A percentile compares a stretch with the other conserved stretches of the same genome.
These are phyloP conservation scores for Gambusia holbrooki DNA, from an alignment of 2,113 vertebrate species.

Conservation along the genomic window DNA sequence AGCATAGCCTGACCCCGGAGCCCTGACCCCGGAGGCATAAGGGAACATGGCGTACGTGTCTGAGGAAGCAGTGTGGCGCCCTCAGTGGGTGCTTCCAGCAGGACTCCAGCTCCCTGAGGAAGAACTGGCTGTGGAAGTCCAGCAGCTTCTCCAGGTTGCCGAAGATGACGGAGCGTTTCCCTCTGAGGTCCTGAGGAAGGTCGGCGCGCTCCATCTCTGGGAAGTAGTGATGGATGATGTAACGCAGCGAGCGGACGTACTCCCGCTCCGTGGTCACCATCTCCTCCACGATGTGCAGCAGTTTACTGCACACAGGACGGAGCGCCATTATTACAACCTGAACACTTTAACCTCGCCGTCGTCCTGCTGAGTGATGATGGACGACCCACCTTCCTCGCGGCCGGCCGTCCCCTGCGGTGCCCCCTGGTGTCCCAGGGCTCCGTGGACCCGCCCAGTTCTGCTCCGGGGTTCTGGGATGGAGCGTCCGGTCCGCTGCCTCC, in stretches of 20 bases:
- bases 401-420: not conserved
- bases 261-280: slow-evolving; percentile 94
- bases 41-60: slow-evolving; percentile 82
- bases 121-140: slow-evolving; percentile 94
- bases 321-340: too few relatives aligned
- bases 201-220: slow-evolving; percentile 92
- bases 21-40: too few relatives aligned
- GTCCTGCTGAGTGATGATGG: too few relatives aligned
- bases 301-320: slow-evolving; percentile 75
- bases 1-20: too few relatives aligned
- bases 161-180: slow-evolving; percentile 89
- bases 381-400: slow-evolving; percentile 56
- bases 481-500: slow-evolving; percentile 31
- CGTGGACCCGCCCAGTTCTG: slow-evolving; percentile 14
- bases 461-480: slow-evolving; percentile 38
- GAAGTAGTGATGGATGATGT: slow-evolving; percentile 91
- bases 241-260: slow-evolving; percentile 90
- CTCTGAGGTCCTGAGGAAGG: slow-evolving; percentile 93
- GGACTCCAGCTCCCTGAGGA: slow-evolving; percentile 92
- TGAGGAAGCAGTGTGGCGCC: slow-evolving; percentile 92
- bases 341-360: too few relatives aligned
- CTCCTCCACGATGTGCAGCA: slow-evolving; percentile 90
- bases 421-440: slow-evolving; percentile 8
- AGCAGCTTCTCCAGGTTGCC: slow-evolving; percentile 95
- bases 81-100: slow-evolving; percentile 91